Evolutionary conservation across 2,888 invertebrate genomes (phyloP).

Genomic region (Pristionchus japonicus): DNA sequence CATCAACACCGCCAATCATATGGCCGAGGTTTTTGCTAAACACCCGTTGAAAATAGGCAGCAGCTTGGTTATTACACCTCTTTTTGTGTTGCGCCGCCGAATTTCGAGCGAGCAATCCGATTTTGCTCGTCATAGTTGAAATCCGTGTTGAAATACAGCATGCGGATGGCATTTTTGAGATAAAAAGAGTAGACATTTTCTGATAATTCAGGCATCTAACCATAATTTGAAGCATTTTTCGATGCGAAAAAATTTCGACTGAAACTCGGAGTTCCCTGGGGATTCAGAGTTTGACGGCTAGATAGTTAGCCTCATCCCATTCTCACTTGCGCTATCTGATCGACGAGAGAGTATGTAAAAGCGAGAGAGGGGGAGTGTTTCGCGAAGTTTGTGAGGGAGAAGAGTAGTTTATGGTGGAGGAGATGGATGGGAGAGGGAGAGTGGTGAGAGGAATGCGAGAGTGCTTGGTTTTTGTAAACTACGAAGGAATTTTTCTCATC

Average conservation of each 20-base stretch:
- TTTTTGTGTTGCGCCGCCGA: background rate
- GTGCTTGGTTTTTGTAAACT: no score
- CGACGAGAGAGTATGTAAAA: background rate
- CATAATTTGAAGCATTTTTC: no score
- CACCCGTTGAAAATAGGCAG: background rate
- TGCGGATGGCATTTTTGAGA: no score
- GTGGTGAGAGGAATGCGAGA: background rate
- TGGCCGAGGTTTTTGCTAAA: background rate
- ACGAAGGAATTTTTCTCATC: no score
- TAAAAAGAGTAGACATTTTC: no score
- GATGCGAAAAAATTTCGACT: background rate
- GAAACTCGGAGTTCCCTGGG: background rate
- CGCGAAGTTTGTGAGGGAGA: background rate
- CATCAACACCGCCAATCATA: no score
- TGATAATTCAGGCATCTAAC: no score
- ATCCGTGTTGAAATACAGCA: no score
- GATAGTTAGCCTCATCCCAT: background rate
- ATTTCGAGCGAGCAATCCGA: background rate
- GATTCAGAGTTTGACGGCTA: background rate
- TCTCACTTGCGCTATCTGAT: background rate
- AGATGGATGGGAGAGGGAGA: background rate
- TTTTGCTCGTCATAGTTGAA: no score
- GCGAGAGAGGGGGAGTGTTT: background rate
- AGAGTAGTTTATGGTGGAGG: background rate
- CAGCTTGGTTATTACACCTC: background rate